Evolutionary conservation across 2,797 vertebrate genomes (phyloP).

Genomic region (Aldrovandia affinis): DNA sequence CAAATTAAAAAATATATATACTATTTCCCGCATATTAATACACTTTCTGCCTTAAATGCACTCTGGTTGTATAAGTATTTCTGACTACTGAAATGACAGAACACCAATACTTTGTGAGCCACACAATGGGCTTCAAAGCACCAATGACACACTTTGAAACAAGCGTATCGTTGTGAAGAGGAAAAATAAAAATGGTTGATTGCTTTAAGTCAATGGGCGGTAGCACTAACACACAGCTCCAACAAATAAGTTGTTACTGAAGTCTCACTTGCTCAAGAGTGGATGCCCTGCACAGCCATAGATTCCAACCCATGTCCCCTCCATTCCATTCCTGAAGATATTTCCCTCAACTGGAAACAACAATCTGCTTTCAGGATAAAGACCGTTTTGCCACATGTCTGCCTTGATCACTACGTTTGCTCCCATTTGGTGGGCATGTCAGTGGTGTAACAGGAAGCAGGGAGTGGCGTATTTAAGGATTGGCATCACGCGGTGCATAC

Average conservation of each 20-base stretch:
- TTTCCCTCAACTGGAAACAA: neutral
- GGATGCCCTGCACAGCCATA: neutral
- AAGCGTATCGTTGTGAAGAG: neutral
- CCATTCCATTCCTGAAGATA: neutral
- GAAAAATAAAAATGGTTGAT: neutral
- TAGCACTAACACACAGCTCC: neutral
- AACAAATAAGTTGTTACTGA: neutral
- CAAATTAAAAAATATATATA: no score
- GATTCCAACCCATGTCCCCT: neutral
- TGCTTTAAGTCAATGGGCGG: neutral
- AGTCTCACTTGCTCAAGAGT: neutral
- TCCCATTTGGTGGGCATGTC: neutral
- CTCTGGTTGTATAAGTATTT: no score
- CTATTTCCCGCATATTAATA: no score
- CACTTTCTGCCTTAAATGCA: no score
- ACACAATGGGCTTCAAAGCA: neutral
- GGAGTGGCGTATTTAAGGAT: neutral
- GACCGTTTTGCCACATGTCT: neutral
- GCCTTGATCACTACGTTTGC: neutral
- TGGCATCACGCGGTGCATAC: neutral
- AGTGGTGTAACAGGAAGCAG: no score
- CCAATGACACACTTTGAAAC: neutral
- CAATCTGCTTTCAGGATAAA: neutral
- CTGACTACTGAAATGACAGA: no score
- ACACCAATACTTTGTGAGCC: no score